Conservation (phyloP, 2,888 invertebrate species). For the Yponomeuta sedellus region DNA sequence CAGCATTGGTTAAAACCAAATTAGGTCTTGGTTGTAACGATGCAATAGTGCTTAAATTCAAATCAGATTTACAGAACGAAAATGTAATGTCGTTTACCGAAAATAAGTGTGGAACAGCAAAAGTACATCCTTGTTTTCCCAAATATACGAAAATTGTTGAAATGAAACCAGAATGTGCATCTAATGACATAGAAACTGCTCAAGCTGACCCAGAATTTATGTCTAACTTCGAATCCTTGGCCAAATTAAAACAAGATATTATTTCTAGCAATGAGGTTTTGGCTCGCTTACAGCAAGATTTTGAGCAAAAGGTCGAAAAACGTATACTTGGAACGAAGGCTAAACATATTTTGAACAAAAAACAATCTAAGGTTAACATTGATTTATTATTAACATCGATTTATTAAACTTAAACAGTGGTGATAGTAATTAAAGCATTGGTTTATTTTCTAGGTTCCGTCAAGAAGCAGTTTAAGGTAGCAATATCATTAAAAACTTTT, state of each 20-base stretch:
- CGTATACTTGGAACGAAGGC: neutral
- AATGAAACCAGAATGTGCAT: neutral
- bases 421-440: no score
- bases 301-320: neutral
- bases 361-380: no score
- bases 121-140: neutral
- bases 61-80: neutral
- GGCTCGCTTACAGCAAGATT: neutral
- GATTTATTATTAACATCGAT: no score
- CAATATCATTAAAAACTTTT: no score
- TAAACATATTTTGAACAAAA: neutral
- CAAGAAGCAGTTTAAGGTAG: no score
- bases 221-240: neutral
- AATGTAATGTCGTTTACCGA: neutral
- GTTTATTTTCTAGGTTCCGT: no score
- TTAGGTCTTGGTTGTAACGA: no score
- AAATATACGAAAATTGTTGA: neutral
- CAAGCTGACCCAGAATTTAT: neutral
- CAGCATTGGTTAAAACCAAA: no score
- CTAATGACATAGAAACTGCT: neutral
- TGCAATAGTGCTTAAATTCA: neutral
- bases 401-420: no score
- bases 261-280: neutral
- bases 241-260: neutral
- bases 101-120: neutral